Conservation (phyloP, 2,113 vertebrate species). For the Trogon surrucura region DNA sequence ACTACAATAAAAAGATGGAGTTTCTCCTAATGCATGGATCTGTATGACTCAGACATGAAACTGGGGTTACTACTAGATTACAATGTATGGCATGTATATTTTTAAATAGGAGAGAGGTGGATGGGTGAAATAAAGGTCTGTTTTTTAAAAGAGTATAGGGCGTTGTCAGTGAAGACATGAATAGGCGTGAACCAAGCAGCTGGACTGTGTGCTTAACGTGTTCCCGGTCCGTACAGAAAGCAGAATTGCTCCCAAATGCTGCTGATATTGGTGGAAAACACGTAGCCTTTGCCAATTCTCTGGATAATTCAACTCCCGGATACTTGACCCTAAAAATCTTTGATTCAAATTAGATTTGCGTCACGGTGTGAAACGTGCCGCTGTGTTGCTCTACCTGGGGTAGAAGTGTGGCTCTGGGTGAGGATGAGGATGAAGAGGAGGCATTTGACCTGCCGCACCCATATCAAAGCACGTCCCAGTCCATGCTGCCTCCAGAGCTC, state of each 20-base stretch:
- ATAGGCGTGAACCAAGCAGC: neutral
- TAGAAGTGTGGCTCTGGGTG: neutral
- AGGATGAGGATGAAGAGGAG: neutral
- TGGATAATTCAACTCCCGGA: fast-evolving
- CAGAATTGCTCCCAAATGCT: neutral
- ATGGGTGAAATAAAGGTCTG: neutral
- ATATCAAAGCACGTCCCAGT: neutral
- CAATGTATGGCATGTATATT: fast-evolving
- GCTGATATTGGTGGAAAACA: fast-evolving
- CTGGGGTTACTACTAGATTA: neutral
- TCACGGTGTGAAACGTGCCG: fast-evolving
- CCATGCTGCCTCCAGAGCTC: neutral
- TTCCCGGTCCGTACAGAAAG: neutral
- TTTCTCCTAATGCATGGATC: neutral
- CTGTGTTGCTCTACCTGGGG: neutral
- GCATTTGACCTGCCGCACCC: neutral
- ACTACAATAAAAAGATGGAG: neutral
- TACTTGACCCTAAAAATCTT: neutral
- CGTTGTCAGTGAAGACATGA: neutral
- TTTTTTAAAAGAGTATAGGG: neutral
- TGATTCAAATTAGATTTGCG: neutral
- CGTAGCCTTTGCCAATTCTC: neutral
- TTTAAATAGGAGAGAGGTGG: neutral
- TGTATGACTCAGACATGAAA: neutral
- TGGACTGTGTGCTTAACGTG: neutral